A percentile compares a stretch with the other conserved stretches of the same genome.
These are phyloP conservation scores for Sylvia borin DNA, from an alignment of 2,797 vertebrate genomes.

Conservation along the genomic window DNA sequence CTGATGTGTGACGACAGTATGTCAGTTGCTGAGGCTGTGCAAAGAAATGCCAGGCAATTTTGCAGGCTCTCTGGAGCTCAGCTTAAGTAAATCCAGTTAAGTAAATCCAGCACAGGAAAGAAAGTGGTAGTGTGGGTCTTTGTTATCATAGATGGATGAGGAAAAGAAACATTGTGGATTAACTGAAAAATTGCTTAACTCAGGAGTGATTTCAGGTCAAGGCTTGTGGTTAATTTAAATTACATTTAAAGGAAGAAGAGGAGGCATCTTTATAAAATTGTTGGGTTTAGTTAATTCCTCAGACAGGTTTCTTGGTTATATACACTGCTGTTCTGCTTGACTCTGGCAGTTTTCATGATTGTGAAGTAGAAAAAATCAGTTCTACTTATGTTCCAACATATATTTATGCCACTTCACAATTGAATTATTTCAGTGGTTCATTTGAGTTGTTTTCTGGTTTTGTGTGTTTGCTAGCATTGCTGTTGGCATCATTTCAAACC, in stretches of 20 bases:
- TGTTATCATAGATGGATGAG: neutral
- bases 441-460: neutral
- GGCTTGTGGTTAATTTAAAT: conserved; percentile 3
- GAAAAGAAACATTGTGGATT: neutral
- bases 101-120: conserved; percentile 28
- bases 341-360: neutral
- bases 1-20: conserved; percentile 2
- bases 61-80: neutral
- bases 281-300: neutral
- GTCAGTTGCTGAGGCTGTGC: neutral
- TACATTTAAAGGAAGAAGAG: neutral
- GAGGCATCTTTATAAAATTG: neutral
- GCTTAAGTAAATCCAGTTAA: conserved; percentile 49
- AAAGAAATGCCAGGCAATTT: neutral
- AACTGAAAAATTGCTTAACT: neutral
- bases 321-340: neutral
- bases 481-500: neutral
- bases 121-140: neutral
- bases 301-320: neutral
- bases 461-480: neutral
- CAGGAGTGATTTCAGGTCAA: neutral
- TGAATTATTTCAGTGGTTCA: neutral
- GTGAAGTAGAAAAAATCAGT: neutral
- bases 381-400: neutral
- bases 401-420: neutral